Evolutionary conservation across 2,113 vertebrate genomes (phyloP).

Genomic region (Narcine bancroftii): DNA sequence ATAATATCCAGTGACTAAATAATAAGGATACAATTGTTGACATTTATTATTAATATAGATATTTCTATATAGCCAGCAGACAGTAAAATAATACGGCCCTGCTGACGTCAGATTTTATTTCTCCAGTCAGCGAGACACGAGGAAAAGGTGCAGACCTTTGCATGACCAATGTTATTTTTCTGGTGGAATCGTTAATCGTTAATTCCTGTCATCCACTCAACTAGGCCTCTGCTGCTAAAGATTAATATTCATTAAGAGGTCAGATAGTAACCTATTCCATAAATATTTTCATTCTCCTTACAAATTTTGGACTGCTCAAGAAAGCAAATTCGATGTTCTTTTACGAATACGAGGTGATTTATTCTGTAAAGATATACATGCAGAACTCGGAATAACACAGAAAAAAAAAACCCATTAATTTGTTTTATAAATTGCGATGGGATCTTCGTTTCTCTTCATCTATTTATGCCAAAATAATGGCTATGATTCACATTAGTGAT

Average conservation of each 20-base stretch:
- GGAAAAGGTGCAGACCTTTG: not conserved
- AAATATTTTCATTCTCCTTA: not conserved
- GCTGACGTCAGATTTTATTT: not conserved
- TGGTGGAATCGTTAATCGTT: too few species aligned
- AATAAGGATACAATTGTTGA: not conserved
- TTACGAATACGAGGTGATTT: not conserved
- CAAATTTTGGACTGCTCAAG: not conserved
- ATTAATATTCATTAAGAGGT: not conserved
- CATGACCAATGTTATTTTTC: not conserved
- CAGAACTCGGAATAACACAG: not conserved
- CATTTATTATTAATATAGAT: not conserved
- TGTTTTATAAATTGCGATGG: not conserved
- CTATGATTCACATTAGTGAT: not conserved
- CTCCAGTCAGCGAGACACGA: not conserved
- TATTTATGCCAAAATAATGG: not conserved
- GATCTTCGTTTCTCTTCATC: too few species aligned
- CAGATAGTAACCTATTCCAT: not conserved
- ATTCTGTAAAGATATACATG: not conserved
- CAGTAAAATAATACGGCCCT: not conserved
- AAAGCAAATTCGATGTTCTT: not conserved
- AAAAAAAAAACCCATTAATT: not conserved
- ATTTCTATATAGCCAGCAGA: not conserved
- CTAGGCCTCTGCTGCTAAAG: not conserved
- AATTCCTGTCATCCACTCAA: not conserved
- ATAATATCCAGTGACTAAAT: not conserved